Conservation (phyloP, 2,888 invertebrate species). For the Griposia aprilina region DNA sequence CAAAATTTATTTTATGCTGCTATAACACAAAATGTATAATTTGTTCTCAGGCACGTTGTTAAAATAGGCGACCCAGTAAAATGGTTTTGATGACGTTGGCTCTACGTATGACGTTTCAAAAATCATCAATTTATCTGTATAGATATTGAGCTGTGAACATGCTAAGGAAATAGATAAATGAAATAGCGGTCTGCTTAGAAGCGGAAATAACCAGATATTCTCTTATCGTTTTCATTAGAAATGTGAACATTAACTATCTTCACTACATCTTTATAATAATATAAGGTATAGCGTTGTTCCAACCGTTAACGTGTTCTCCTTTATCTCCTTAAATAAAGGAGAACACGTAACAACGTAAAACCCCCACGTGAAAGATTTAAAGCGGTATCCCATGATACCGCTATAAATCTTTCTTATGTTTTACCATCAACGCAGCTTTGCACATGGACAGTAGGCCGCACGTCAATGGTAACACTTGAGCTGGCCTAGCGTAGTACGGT, state of each 20-base stretch:
- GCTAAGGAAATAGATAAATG: constrained; percentile 18
- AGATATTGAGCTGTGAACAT: constrained; percentile 22
- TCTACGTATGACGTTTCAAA: not conserved
- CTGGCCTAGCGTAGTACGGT: not conserved
- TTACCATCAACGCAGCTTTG: not conserved
- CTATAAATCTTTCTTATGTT: not conserved
- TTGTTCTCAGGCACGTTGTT: not conserved
- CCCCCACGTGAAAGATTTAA: too few relatives aligned
- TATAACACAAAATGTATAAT: not conserved
- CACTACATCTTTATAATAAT: not conserved
- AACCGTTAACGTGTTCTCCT: not conserved
- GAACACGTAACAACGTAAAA: too few relatives aligned
- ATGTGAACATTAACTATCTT: constrained; percentile 19
- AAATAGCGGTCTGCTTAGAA: constrained; percentile 33
- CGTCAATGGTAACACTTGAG: not conserved
- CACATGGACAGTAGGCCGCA: too few relatives aligned
- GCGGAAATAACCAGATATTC: constrained; percentile 47
- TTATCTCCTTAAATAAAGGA: too few relatives aligned
- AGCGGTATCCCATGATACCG: too few relatives aligned
- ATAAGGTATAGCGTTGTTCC: not conserved
- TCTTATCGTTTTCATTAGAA: constrained; percentile 32
- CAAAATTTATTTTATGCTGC: not conserved
- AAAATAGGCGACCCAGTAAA: constrained; percentile 31
- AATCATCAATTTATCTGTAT: constrained; percentile 31
- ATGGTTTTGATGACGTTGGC: constrained; percentile 24